Evolutionary conservation across 2,888 invertebrate genomes (phyloP).

Genomic region (Ptilodon capucinus): DNA sequence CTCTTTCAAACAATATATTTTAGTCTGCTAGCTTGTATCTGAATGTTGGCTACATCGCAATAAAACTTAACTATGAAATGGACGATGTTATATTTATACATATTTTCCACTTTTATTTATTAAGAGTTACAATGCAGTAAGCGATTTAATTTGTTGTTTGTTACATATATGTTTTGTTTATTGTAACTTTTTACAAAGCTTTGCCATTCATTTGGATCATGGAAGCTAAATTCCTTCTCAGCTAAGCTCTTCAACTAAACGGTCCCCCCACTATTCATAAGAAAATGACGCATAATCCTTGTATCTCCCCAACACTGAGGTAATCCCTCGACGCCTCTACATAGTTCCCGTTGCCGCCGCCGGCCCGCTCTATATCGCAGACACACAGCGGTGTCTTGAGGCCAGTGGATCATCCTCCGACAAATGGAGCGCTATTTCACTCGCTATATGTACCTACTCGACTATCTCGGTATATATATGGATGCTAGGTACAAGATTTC

Average conservation of each 20-base stretch:
- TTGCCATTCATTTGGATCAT: too few species aligned
- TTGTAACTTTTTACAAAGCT: too few species aligned
- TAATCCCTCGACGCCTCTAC: not conserved
- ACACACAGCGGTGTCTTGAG: not conserved
- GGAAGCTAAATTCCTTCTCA: too few species aligned
- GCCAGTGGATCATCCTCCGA: not conserved
- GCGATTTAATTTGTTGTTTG: too few species aligned
- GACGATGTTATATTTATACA: too few species aligned
- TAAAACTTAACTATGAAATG: too few species aligned
- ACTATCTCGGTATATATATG: not conserved
- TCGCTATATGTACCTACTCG: not conserved
- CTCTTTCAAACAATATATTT: slow-evolving; percentile 7
- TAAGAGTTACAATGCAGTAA: too few species aligned
- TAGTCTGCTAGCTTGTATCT: not conserved
- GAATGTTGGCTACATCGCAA: too few species aligned
- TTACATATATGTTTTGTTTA: too few species aligned
- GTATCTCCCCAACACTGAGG: not conserved
- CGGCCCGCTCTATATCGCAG: not conserved
- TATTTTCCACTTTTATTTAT: too few species aligned
- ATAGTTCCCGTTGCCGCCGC: not conserved
- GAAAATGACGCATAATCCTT: not conserved
- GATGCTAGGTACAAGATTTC: too few species aligned
- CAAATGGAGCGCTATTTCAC: not conserved
- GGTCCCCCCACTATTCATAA: not conserved
- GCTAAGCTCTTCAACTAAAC: too few species aligned